Evolutionary conservation across 2,888 invertebrate genomes (phyloP), one percentile per base, ranked within the genome.

Genomic region (Eupeodes luniger): DNA sequence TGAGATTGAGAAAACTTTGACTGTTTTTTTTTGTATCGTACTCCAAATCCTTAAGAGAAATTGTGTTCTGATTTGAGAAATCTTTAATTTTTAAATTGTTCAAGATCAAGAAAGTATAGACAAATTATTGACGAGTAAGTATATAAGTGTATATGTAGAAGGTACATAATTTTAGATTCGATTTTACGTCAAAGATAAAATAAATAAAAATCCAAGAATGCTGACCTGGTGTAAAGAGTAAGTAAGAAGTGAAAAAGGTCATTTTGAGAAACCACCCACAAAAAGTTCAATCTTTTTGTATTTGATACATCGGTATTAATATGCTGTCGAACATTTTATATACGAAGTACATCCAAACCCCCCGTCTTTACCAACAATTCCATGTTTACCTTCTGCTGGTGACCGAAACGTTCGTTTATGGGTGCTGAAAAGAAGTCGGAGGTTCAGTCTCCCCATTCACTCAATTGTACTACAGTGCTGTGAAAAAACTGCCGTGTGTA

Each of bases 381-480:
- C 61, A 77, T 85, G 72, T 85, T 85, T 81, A 72, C 77, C 57
- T 81, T 59, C 76, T 81, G 53, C 76, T 81, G 59, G 70, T 85
- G 85, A 70, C 81, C 81, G 51, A 75, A 85, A 75, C 69, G 64
- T 80, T 75, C 75, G 49, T 34, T n/a, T 51, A 34, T 3, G 47
- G 27, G n/a, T 85, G 34, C n/a, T 10, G 59, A 4, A 59, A 59
- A 34, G 1, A 14, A 36, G 7, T 6, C 27, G 14, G 57, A 5
- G 14, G 4, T 59, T 4, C 14, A 4, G 2, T 59, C 27, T 59
- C 2, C 6, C 5, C 57, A 12, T 27, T 27, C 27, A 59, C 34
- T 34, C 34, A 34, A 14, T 27, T 59, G 0, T 4, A n/a, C 6
- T 59, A 36, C 59, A 14, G 4, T 59, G 34, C 34, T 59, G 59